Percentiles rank a stretch among this genome's conserved stretches.
Conservation (phyloP, 2,113 vertebrate genomes). For the Nesogale talazaci region DNA sequence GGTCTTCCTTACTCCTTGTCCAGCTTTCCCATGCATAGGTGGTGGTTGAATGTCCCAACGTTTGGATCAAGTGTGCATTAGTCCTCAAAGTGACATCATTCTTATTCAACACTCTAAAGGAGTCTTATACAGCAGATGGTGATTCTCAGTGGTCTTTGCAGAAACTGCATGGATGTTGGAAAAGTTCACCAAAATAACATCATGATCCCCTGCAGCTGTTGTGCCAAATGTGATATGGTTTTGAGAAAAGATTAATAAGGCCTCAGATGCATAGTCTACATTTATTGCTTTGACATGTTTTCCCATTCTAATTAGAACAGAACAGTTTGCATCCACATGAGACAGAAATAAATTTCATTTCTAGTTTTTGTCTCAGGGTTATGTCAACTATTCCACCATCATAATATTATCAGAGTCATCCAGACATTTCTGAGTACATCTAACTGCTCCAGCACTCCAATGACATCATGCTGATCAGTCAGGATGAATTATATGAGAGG, state of each 20-base stretch:
- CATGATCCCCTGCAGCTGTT: not conserved
- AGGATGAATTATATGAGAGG: not conserved
- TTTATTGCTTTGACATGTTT: not conserved
- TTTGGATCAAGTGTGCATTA: too few species aligned
- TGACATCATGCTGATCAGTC: not conserved
- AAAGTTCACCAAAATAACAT: not conserved
- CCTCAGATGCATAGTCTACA: not conserved
- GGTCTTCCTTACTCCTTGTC: too few species aligned
- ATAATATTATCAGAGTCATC: not conserved
- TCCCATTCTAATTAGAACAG: not conserved
- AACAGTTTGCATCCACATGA: not conserved
- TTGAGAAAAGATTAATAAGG: not conserved
- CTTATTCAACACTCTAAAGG: too few species aligned
- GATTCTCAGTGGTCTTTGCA: not conserved
- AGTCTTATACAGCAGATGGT: not conserved
- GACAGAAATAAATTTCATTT: not conserved
- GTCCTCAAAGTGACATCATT: too few species aligned
- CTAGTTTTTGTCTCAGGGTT: not conserved
- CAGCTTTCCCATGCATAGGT: too few species aligned
- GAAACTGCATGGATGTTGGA: not conserved
- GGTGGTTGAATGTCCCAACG: too few species aligned
- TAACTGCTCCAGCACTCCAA: not conserved
- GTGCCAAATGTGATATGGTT: not conserved
- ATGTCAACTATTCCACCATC: not conserved
- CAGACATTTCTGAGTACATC: not conserved